Conservation (phyloP, 2,113 vertebrate genomes). For the Protobothrops mucrosquamatus region DNA sequence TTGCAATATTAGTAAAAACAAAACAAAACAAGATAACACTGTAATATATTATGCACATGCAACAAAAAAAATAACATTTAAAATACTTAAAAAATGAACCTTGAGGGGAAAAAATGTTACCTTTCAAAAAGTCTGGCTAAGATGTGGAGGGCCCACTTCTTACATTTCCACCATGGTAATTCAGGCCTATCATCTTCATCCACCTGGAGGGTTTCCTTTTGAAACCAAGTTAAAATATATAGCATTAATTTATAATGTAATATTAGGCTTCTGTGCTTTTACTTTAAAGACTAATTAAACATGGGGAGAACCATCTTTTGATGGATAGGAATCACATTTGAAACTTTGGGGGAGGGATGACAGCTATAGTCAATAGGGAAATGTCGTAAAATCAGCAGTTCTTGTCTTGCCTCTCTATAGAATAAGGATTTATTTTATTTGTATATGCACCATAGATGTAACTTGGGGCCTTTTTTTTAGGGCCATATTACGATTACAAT, state of each 20-base stretch:
- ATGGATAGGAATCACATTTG: background rate
- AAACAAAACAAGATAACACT: conserved; percentile 27
- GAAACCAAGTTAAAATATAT: conserved; percentile 5
- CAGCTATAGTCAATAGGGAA: background rate
- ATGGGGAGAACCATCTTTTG: background rate
- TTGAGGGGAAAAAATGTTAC: conserved; percentile 60
- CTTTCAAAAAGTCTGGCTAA: conserved; percentile 97
- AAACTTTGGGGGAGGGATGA: background rate
- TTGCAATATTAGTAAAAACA: conserved; percentile 40
- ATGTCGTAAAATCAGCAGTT: background rate
- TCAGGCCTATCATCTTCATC: conserved; percentile 97
- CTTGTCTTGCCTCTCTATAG: background rate
- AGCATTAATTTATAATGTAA: background rate
- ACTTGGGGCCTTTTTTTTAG: background rate
- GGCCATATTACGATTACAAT: background rate
- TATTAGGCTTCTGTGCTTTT: background rate
- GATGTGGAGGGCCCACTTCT: conserved; percentile 99
- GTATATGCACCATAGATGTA: background rate
- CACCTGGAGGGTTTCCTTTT: conserved; percentile 93
- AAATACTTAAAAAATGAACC: background rate
- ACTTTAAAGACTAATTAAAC: background rate
- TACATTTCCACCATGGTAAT: conserved; percentile 99
- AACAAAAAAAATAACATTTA: background rate
- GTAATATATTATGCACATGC: conserved; percentile 18
- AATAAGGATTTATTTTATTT: background rate